Base-by-base conservation (phyloP, 1,140 invertebrate genomes). In the Branchinecta lynchi region DNA sequence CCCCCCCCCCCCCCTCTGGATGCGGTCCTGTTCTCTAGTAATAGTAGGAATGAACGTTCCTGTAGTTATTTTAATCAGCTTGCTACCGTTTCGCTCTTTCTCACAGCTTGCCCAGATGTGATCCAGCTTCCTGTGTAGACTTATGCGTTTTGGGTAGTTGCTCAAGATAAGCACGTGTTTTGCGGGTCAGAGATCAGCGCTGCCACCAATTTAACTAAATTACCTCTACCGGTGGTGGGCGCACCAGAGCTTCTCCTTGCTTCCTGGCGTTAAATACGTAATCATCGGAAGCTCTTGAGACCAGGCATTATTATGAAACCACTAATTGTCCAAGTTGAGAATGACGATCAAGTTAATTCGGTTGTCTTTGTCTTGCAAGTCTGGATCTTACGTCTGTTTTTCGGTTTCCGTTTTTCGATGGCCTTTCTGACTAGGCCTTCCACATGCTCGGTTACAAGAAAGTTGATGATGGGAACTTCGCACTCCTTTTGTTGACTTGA, bases 151-250 rank as follows among this genome's bases (percentile, higher is more conserved):
- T 20, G 17, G 51, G 51, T 60, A 60, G 51, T 20, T 15, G 51
- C 17, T 60, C 12, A 60, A 60, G 51, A 60, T 60, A 60, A 60
- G 51, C 51, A 60, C 51, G 51, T 60, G 51, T 60, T 60, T 60
- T 60, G 12, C 51, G 51, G 51, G 51, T 60, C 51, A 60, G 17
- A 60, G 51, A 60, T 60, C 51, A 60, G 51, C 51, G 17, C 12
- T 60, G 12, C 12, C 12, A 60, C 17, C 17, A 60, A 60, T 60
- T 60, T 60, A 60, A 60, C 12, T 15, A 60, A 60, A 60, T 60
- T 60, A 60, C 12, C 51, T 60, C 17, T 60, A 60, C 51, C 51
- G 51, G 51, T 60, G 12, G 51, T 20, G 17, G 17, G 51, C 17
- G 51, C 51, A 60, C 12, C 51, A 60, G 51, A 60, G 51, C 51